A percentile compares a stretch with the other conserved stretches of the same genome.
Evolutionary conservation across 1,140 invertebrate genomes (phyloP).

Genomic region (Goniozus legneri): DNA sequence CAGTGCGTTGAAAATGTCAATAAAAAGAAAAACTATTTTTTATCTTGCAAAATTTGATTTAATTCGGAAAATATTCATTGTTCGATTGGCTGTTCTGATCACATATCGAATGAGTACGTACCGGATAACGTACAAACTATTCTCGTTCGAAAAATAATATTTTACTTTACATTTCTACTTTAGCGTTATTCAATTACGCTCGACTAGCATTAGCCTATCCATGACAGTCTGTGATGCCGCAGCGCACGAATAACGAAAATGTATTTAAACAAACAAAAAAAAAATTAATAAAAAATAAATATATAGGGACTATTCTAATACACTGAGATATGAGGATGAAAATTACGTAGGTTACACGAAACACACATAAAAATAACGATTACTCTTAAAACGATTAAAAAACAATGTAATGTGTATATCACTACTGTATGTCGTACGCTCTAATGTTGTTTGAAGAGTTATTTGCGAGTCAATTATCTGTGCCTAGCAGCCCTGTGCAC

Average conservation of each 20-base stretch:
- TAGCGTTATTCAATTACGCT: too few relatives aligned
- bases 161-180: too few relatives aligned
- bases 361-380: conserved; percentile 32
- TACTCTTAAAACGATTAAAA: conserved; percentile 24
- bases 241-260: conserved; percentile 29
- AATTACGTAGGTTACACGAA: too few relatives aligned
- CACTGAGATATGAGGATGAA: conserved; percentile 14
- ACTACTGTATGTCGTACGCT: conserved; percentile 52
- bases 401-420: conserved; percentile 50
- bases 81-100: too few relatives aligned
- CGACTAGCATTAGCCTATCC: conserved; percentile 31
- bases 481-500: conserved; percentile 57
- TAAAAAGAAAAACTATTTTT: too few relatives aligned
- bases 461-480: conserved; percentile 59
- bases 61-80: too few relatives aligned
- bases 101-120: too few relatives aligned
- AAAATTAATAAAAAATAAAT: conserved; percentile 12
- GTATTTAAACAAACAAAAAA: conserved; percentile 1
- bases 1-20: too few relatives aligned
- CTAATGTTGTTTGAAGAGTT: conserved; percentile 57
- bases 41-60: too few relatives aligned
- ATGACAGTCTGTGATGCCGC: conserved; percentile 36
- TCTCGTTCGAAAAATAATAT: too few relatives aligned
- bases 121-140: too few relatives aligned
- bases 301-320: conserved; percentile 16